phyloP scores from a whole-genome alignment of 1,140 invertebrate genomes.

The Anoplolepis gracilipes region DNA sequence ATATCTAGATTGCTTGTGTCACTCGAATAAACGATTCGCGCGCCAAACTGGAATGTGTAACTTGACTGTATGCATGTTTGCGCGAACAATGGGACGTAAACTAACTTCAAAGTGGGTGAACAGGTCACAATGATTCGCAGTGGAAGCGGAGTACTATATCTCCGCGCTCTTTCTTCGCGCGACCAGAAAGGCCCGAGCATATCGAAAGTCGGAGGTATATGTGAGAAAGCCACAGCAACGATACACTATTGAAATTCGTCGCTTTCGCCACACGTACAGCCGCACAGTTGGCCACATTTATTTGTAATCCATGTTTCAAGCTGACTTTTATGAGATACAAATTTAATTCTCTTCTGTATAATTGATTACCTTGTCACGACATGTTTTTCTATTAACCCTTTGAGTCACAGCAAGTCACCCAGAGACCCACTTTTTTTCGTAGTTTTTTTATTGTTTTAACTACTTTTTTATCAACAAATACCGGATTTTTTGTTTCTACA shows the following conservation, averaged over 20 bases:
- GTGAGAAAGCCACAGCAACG: constrained; percentile 65
- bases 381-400: too few species aligned
- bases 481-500: too few species aligned
- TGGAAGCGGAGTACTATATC: constrained; percentile 52
- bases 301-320: constrained; percentile 1
- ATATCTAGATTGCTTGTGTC: constrained; percentile 12
- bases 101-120: constrained; percentile 76
- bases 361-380: not conserved
- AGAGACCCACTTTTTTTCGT: too few species aligned
- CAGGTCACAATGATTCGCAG: constrained; percentile 72
- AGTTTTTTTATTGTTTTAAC: too few species aligned
- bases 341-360: not conserved
- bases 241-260: constrained; percentile 72
- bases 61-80: constrained; percentile 44
- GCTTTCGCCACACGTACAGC: constrained; percentile 45
- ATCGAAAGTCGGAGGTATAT: constrained; percentile 60
- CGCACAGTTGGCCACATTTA: not conserved
- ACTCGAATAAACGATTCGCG: constrained; percentile 23
- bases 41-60: constrained; percentile 32
- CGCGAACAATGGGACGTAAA: constrained; percentile 69
- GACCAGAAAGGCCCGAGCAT: constrained; percentile 31
- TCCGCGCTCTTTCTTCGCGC: constrained; percentile 50
- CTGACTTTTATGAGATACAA: not conserved
- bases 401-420: too few species aligned
- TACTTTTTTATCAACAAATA: too few species aligned